A percentile compares a stretch with the other conserved stretches of the same genome.
Evolutionary conservation across 1,140 invertebrate species (phyloP).

Genomic region (Papilio polyxenes): DNA sequence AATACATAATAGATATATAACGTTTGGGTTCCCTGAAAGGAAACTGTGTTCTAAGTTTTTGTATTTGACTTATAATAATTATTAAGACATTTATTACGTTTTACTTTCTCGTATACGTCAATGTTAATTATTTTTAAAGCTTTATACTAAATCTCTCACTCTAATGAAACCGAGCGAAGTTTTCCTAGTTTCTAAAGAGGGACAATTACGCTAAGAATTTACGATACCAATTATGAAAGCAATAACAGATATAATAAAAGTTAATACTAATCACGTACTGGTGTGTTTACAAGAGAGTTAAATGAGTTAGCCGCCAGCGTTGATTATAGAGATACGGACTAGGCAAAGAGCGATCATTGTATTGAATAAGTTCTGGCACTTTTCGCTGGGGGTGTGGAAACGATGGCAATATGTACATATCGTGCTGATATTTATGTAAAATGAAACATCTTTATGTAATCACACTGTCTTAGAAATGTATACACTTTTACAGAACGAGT

Average conservation of each 20-base stretch:
- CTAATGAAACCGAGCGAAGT: too few relatives aligned
- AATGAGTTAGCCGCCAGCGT: conserved; percentile 48
- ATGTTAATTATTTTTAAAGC: too few relatives aligned
- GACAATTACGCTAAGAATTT: not conserved
- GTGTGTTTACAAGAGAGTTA: conserved; percentile 50
- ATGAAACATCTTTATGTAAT: not conserved
- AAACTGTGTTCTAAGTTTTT: too few relatives aligned
- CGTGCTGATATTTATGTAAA: not conserved
- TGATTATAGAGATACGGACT: not conserved
- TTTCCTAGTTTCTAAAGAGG: not conserved
- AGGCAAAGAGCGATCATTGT: not conserved
- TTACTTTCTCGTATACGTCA: too few relatives aligned
- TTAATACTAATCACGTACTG: conserved; percentile 47
- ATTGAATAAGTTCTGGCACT: not conserved
- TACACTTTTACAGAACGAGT: not conserved
- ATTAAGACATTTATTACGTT: too few relatives aligned
- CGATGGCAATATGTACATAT: not conserved
- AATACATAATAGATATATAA: too few relatives aligned
- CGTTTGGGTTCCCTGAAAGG: too few relatives aligned
- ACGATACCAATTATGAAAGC: conserved; percentile 16
- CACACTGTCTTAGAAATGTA: not conserved
- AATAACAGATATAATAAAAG: conserved; percentile 39
- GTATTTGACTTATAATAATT: too few relatives aligned
- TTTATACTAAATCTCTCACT: too few relatives aligned
- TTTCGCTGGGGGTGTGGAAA: not conserved